A percentile compares a stretch with the other conserved stretches of the same genome.
phyloP scores from a whole-genome alignment of 2,888 invertebrate genomes.

The Hirudinaria manillensis region DNA sequence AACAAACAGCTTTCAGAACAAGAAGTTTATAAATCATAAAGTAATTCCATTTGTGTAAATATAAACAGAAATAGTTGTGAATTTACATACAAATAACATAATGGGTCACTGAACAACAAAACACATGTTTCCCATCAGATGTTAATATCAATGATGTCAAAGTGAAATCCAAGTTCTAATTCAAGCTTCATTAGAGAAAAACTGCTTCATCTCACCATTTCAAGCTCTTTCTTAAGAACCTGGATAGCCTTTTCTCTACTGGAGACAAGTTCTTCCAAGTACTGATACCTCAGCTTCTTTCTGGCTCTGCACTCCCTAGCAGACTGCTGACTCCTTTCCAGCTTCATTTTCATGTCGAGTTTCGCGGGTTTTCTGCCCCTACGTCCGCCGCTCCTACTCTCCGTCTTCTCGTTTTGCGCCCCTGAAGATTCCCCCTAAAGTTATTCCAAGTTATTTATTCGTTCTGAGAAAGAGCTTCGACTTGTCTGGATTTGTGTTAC shows the following conservation, averaged over 20 bases:
- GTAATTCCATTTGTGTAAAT: background rate
- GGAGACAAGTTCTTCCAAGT: slow-evolving; percentile 85
- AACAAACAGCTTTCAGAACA: too few species aligned
- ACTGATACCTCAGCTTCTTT: slow-evolving; percentile 88
- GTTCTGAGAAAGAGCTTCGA: background rate
- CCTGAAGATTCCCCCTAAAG: slow-evolving; percentile 13
- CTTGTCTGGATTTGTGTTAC: too few species aligned
- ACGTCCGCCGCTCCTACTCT: slow-evolving; percentile 32
- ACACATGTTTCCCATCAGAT: background rate
- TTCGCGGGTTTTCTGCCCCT: slow-evolving; percentile 77
- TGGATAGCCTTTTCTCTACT: slow-evolving; percentile 87
- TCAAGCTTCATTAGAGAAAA: background rate
- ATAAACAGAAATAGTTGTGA: too few species aligned
- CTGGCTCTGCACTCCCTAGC: slow-evolving; percentile 93
- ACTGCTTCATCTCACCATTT: slow-evolving; percentile 63
- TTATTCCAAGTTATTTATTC: background rate
- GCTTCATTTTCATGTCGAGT: slow-evolving; percentile 86
- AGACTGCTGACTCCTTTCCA: slow-evolving; percentile 91
- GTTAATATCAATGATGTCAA: background rate
- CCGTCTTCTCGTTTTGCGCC: background rate
- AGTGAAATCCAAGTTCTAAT: background rate
- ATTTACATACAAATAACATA: too few species aligned
- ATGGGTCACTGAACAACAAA: too few species aligned
- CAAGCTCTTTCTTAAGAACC: slow-evolving; percentile 77
- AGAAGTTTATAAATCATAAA: background rate